These are phyloP conservation scores for Geodia barretti DNA, from an alignment of 37 sponge, comb jelly and placozoan species.

Conservation along the genomic window DNA sequence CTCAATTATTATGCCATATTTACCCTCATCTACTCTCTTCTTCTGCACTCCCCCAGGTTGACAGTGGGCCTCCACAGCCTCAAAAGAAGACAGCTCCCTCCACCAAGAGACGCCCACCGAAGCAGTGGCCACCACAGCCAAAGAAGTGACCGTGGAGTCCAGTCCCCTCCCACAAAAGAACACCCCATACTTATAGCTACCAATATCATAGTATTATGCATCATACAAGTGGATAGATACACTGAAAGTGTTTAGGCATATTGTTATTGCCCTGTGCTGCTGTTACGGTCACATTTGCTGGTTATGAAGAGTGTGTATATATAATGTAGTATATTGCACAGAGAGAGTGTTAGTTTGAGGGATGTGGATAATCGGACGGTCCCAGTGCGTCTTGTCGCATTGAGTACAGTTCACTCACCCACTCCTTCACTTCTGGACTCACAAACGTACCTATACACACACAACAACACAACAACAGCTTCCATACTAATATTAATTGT, in stretches of 20 bases:
- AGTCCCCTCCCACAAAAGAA: too few relatives aligned
- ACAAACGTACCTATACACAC: conserved; percentile 41
- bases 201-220: background rate
- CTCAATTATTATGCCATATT: too few relatives aligned
- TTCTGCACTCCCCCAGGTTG: background rate
- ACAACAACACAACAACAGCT: too few relatives aligned
- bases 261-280: too few relatives aligned
- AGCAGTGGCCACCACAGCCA: background rate
- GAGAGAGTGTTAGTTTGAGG: background rate
- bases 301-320: too few relatives aligned
- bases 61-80: background rate
- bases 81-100: background rate
- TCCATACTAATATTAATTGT: too few relatives aligned
- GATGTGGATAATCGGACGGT: background rate
- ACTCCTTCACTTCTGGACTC: conserved; percentile 50
- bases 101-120: background rate
- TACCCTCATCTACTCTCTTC: background rate
- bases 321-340: too few relatives aligned
- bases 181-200: too few relatives aligned
- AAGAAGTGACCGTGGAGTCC: too few relatives aligned
- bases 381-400: background rate
- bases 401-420: conserved; percentile 40
- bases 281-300: too few relatives aligned
- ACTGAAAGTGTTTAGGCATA: too few relatives aligned
- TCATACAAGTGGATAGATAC: background rate